phyloP scores from a whole-genome alignment of 35 echinoderm and acorn worm genomes.

The Acanthaster planci region DNA sequence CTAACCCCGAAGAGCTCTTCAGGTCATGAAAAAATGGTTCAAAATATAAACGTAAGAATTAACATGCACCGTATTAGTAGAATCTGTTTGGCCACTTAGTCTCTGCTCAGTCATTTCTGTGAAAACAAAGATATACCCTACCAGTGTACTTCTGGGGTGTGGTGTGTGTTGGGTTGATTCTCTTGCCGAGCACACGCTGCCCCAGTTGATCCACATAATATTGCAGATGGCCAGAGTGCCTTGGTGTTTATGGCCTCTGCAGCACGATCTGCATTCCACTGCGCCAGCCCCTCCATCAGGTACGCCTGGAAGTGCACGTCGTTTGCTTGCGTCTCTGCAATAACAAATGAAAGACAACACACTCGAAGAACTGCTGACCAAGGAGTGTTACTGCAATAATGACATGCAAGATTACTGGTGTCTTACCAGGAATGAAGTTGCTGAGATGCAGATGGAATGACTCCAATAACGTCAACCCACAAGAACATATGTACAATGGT shows the following conservation, averaged over 20 bases:
- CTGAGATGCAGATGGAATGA: constrained; percentile 73
- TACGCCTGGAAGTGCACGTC: constrained; percentile 70
- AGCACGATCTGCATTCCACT: constrained; percentile 56
- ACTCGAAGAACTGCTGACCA: no score
- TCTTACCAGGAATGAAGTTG: constrained; percentile 53
- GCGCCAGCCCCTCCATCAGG: constrained; percentile 47
- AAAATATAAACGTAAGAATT: constrained; percentile 15
- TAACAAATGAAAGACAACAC: background rate
- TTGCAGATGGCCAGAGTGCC: constrained; percentile 4
- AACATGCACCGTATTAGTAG: background rate
- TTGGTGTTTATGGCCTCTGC: background rate
- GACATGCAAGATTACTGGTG: no score
- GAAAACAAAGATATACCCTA: background rate
- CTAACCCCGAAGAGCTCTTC: constrained; percentile 76
- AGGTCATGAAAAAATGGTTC: background rate
- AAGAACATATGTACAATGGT: constrained; percentile 60
- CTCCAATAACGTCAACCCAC: constrained; percentile 70
- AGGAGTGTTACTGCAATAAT: no score
- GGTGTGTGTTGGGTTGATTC: constrained; percentile 24
- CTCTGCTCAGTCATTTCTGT: no score
- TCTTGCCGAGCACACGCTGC: constrained; percentile 28
- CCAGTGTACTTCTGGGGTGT: constrained; percentile 21
- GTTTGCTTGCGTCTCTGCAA: constrained; percentile 51
- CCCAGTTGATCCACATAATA: constrained; percentile 4
- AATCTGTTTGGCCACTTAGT: background rate